phyloP scores from a whole-genome alignment of 2,888 invertebrate species.

The Stramonita haemastoma region DNA sequence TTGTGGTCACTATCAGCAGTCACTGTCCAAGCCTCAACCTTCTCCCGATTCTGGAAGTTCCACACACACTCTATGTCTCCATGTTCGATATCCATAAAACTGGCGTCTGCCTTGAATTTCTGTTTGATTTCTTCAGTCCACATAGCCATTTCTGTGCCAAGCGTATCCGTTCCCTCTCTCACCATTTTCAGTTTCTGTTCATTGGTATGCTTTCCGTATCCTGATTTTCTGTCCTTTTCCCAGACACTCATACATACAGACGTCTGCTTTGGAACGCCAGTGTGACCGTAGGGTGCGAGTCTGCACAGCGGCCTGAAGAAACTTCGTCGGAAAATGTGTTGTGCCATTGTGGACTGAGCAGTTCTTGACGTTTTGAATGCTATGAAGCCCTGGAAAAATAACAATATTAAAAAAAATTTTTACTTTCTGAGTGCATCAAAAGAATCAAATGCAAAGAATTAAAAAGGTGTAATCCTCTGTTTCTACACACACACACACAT shows the following conservation, averaged over 20 bases:
- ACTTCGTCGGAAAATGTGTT: not conserved
- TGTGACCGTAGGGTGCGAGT: not conserved
- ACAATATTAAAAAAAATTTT: no score
- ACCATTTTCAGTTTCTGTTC: slow-evolving; percentile 55
- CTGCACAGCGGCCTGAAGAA: not conserved
- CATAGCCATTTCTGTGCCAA: slow-evolving; percentile 84
- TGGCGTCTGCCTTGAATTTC: slow-evolving; percentile 82
- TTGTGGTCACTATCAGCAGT: slow-evolving; percentile 89
- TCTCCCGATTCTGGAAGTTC: slow-evolving; percentile 83
- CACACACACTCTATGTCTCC: slow-evolving; percentile 87
- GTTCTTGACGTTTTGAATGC: not conserved
- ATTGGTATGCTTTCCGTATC: slow-evolving; percentile 53
- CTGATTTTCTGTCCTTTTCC: slow-evolving; percentile 60
- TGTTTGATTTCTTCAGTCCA: slow-evolving; percentile 85
- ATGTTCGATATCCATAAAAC: slow-evolving; percentile 60
- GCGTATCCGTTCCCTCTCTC: slow-evolving; percentile 82
- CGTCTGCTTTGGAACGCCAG: not conserved
- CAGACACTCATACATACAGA: slow-evolving; percentile 45
- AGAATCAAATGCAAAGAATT: not conserved
- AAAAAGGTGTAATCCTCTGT: not conserved
- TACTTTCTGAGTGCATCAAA: not conserved
- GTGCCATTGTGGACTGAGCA: not conserved
- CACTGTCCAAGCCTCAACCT: slow-evolving; percentile 83
- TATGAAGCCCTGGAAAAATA: no score
- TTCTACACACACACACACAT: not conserved